Evolutionary conservation across 2,888 invertebrate genomes (phyloP).

Genomic region (Sesamia inferens): DNA sequence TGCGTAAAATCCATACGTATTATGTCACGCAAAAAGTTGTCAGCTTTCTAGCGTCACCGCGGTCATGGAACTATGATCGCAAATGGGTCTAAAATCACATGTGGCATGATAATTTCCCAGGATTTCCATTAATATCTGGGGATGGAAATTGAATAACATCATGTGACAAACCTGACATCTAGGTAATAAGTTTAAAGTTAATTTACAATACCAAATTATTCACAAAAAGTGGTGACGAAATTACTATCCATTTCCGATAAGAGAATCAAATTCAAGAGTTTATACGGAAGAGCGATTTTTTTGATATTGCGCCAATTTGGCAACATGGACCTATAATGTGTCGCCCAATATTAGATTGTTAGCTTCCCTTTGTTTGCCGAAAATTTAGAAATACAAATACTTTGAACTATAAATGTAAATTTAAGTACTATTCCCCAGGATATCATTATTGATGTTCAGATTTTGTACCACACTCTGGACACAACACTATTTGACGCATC

Average conservation of each 20-base stretch:
- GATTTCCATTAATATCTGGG: background rate
- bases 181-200: background rate
- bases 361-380: too few relatives aligned
- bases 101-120: background rate
- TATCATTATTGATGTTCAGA: background rate
- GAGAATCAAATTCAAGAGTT: conserved; percentile 19
- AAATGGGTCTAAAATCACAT: background rate
- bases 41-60: conserved; percentile 34
- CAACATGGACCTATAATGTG: conserved; percentile 26
- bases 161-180: background rate
- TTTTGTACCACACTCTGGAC: too few relatives aligned
- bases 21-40: conserved; percentile 55
- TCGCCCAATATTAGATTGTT: conserved; percentile 30
- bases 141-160: background rate
- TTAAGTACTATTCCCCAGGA: background rate
- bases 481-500: too few relatives aligned
- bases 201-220: too few relatives aligned
- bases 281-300: conserved; percentile 49
- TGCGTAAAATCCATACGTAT: conserved; percentile 65
- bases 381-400: conserved; percentile 5
- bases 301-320: conserved; percentile 54
- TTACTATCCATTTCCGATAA: background rate
- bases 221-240: background rate
- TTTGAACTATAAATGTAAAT: background rate
- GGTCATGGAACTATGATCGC: background rate